Evolutionary conservation across 2,888 invertebrate genomes (phyloP), one percentile per base, ranked within the genome.

Genomic region (Melanchra persicariae): DNA sequence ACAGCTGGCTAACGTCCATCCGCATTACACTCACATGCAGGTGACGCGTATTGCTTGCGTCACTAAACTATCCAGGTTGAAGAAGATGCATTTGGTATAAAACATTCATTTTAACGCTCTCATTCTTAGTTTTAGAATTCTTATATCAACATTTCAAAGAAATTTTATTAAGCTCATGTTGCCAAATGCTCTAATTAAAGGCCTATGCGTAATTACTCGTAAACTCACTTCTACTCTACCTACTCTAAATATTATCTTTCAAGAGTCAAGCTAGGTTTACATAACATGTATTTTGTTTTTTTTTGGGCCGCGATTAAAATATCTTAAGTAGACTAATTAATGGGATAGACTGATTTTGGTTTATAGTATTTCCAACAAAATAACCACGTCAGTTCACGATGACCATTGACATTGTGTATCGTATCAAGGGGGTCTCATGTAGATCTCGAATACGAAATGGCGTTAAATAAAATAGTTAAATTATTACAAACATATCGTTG

Each of bases 1-100:
- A 81, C 84, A 87, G 82, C 89, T 92, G 92, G 92, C 91, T 79
- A 73, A 70, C 70, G 84, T 88, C 91, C 90, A 89, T 87, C 86
- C 85, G 84, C 84, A 81, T 86, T 85, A 87, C 87, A 84, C 74
- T 87, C 86, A 85, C 84, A 83, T 82, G 83, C 81, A 82, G 70
- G 65, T 85, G 87, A 89, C 87, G 87, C 75, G 86, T 82, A 74
- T 66, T 55, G 75, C 65, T 85, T 87, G 85, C 87, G 87, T 89
- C 88, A 88, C 58, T 70, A 19, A 71, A 64, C 26, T 71, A 70
- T 70, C 54, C 61, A 54, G 58, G 26, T 54, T 62, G 9, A 70
- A 65, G 64, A 45, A 59, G 47, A 69, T 51, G 60, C 55, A 65
- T 69, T 54, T 37, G 22, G 45, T 69, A 70, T 54, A 22, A 59